These are phyloP conservation scores for Coenobita brevimanus DNA, from an alignment of 1,140 invertebrate species.

Conservation along the genomic window DNA sequence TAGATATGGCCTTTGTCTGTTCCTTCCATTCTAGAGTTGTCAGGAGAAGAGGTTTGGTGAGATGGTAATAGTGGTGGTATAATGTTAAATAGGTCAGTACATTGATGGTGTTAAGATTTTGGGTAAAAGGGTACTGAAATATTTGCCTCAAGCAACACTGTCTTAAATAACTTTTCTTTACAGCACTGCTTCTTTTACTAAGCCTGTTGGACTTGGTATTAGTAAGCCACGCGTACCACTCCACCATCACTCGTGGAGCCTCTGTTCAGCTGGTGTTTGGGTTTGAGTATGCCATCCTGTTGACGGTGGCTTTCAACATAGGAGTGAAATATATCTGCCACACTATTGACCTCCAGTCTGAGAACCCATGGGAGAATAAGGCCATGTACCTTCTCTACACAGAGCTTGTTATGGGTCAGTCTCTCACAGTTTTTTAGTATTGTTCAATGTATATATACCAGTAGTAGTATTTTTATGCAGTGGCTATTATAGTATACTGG, in stretches of 20 bases:
- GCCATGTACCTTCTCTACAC: slow-evolving; percentile 97
- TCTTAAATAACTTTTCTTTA: too few species aligned
- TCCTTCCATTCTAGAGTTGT: too few species aligned
- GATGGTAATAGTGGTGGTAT: too few species aligned
- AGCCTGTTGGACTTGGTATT: slow-evolving; percentile 90
- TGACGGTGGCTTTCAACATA: slow-evolving; percentile 95
- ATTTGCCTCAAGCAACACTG: too few species aligned
- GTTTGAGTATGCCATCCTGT: slow-evolving; percentile 98
- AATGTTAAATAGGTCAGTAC: too few species aligned
- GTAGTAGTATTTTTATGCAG: too few species aligned
- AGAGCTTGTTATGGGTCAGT: slow-evolving; percentile 94
- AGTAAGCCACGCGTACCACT: slow-evolving; percentile 95
- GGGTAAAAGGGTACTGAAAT: too few species aligned
- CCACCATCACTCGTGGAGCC: slow-evolving; percentile 94
- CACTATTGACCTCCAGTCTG: slow-evolving; percentile 93
- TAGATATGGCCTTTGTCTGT: too few species aligned
- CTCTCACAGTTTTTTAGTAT: background rate
- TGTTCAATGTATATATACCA: background rate
- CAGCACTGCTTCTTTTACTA: slow-evolving; percentile 83
- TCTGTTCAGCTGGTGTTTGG: slow-evolving; percentile 99
- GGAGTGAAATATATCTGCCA: slow-evolving; percentile 96
- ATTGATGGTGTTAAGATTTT: too few species aligned
- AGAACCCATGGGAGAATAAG: slow-evolving; percentile 99
- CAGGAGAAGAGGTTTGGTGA: too few species aligned
- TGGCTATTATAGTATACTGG: too few species aligned